Percentiles rank a stretch among this genome's conserved stretches.
Conservation (phyloP, 1,140 invertebrate genomes). For the Bombyx mori region DNA sequence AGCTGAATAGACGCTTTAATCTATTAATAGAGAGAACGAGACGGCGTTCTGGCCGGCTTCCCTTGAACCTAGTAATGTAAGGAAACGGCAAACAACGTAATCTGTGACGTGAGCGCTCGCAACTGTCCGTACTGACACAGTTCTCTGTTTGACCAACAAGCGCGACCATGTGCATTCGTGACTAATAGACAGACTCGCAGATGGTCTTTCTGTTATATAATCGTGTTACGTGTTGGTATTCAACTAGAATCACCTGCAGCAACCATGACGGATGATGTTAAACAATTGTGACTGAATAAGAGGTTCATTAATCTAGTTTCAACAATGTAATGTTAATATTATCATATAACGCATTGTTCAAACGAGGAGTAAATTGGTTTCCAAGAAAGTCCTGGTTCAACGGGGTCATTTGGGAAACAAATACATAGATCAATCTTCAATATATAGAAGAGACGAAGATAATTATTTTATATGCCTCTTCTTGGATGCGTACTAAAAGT, state of each 20-base stretch:
- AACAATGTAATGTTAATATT: too few relatives aligned
- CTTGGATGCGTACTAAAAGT: too few relatives aligned
- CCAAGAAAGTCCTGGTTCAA: too few relatives aligned
- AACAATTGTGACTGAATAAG: not conserved
- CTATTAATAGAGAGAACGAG: conserved; percentile 67
- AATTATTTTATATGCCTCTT: too few relatives aligned
- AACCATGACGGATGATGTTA: not conserved
- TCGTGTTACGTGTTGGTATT: conserved; percentile 5
- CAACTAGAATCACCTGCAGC: conserved; percentile 5
- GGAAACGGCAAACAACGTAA: conserved; percentile 43
- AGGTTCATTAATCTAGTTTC: too few relatives aligned
- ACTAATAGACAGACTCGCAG: conserved; percentile 23
- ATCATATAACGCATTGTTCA: too few relatives aligned
- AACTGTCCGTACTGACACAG: conserved; percentile 63
- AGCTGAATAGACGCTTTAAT: conserved; percentile 57
- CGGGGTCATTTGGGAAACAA: too few relatives aligned
- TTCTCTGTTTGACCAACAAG: conserved; percentile 57
- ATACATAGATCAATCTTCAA: too few relatives aligned
- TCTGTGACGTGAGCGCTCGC: conserved; percentile 46
- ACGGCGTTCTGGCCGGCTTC: conserved; percentile 61
- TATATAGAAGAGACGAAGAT: too few relatives aligned
- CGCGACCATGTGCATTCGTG: conserved; percentile 47
- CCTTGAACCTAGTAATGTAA: conserved; percentile 64
- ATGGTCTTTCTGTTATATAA: conserved; percentile 26
- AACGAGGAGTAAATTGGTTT: too few relatives aligned